A percentile compares a stretch with the other conserved stretches of the same genome.
Conservation (phyloP, 1,140 invertebrate species). For the Latrodectus geometricus region DNA sequence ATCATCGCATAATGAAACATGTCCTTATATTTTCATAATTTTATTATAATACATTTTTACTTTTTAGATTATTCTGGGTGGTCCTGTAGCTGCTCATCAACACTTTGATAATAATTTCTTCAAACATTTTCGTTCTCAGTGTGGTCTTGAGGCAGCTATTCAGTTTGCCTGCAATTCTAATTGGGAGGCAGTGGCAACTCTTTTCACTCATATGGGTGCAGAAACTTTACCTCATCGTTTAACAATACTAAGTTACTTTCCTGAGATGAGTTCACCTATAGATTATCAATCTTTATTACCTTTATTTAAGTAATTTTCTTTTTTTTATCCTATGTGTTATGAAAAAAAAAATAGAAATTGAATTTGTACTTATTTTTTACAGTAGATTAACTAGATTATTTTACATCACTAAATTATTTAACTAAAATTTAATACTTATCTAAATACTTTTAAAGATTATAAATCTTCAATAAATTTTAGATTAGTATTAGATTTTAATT, state of each 20-base stretch:
- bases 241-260: slow-evolving; percentile 79
- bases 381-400: too few species aligned
- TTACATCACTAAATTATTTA: too few species aligned
- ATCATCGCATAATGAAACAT: too few species aligned
- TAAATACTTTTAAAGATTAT: too few species aligned
- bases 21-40: too few species aligned
- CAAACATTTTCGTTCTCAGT: slow-evolving; percentile 73
- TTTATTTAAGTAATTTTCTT: slow-evolving; percentile 42
- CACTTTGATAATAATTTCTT: slow-evolving; percentile 74
- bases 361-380: background rate
- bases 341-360: background rate
- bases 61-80: slow-evolving; percentile 70
- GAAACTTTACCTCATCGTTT: slow-evolving; percentile 76
- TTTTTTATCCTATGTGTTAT: background rate
- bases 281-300: slow-evolving; percentile 73
- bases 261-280: slow-evolving; percentile 79
- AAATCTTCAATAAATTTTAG: too few species aligned
- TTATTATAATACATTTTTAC: background rate
- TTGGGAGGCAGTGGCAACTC: slow-evolving; percentile 74
- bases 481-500: too few species aligned
- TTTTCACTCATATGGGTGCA: slow-evolving; percentile 80
- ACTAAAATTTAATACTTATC: too few species aligned
- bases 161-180: slow-evolving; percentile 77
- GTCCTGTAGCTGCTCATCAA: slow-evolving; percentile 68
- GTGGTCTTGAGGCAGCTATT: slow-evolving; percentile 74